Base-by-base conservation (phyloP, 2,888 invertebrate species). In the Drosophila lacicola region DNA sequence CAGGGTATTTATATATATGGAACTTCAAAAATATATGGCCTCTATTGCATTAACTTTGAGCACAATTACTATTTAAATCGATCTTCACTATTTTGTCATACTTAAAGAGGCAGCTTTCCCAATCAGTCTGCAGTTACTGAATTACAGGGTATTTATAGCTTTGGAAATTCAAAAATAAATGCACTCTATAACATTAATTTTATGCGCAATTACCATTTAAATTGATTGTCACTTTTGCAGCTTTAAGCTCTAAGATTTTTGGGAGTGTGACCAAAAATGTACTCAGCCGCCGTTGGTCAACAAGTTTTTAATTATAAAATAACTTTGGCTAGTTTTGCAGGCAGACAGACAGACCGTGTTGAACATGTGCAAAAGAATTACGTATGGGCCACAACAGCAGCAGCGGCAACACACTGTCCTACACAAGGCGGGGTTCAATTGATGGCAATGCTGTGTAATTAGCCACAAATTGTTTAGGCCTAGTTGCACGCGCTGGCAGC, bases 381-480 rank as follows among this genome's bases (percentile, higher is more conserved):
- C 80, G 47, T 53, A 76, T 64, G 53, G 41, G 10, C 64, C 49
- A 17, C 42, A 63, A 61, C 68, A 65, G 21, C 62, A 68, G 45
- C 36, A 46, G 29, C 46, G 25, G 29, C 29, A 13, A 29, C 36
- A n/a, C 21, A 2, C 61, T 61, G 17, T 44, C 29, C 55, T 50
- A 54, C 53, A 64, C 45, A 60, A 34, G 45, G 39, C 17, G 77
- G 60, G 53, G 53, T 13, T 65, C 74, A 89, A 84, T 89, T 89
- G 83, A 89, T 84, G 82, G 76, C 85, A 74, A 70, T 87, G 82
- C 82, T 76, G 71, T 87, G 85, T 86, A 86, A 86, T 86, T 86
- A 86, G 90, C 85, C 90, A 89, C 90, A 86, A 86, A 86, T 90
- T 86, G 85, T 86, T 90, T 86, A 73, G 88, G 90, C 89, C 90